These are phyloP conservation scores for Nymphalis io DNA, from an alignment of 1,140 invertebrate species.

Conservation along the genomic window DNA sequence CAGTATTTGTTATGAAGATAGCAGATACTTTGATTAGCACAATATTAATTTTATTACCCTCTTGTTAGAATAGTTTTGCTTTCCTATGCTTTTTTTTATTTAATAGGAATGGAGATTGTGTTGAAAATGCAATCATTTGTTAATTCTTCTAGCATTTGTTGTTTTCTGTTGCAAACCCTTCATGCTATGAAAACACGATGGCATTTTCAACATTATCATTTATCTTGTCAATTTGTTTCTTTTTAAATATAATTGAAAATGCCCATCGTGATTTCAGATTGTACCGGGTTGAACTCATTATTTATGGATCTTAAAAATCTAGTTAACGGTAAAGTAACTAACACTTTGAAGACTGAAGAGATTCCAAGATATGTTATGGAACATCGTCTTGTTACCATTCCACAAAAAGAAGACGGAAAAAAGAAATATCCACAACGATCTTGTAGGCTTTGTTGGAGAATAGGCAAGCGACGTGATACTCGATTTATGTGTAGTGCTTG, in stretches of 20 bases:
- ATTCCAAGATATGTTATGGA: conserved; percentile 56
- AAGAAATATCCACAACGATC: conserved; percentile 80
- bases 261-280: conserved; percentile 80
- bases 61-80: conserved; percentile 36
- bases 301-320: conserved; percentile 77
- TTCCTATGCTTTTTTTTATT: conserved; percentile 52
- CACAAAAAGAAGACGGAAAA: conserved; percentile 80
- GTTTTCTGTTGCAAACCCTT: conserved; percentile 71
- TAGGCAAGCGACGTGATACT: conserved; percentile 75
- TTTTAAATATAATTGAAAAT: conserved; percentile 68
- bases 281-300: conserved; percentile 68
- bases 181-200: conserved; percentile 76
- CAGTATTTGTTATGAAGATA: neutral
- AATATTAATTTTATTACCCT: neutral
- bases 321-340: conserved; percentile 73
- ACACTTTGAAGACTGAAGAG: conserved; percentile 61
- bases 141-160: conserved; percentile 62
- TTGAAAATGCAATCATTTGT: conserved; percentile 79
- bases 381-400: conserved; percentile 75
- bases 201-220: conserved; percentile 77
- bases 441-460: conserved; percentile 76
- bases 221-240: conserved; percentile 42
- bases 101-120: conserved; percentile 65
- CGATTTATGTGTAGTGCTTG: conserved; percentile 79
- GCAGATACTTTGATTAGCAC: neutral